Evolutionary conservation across 2,113 vertebrate species (phyloP).

Genomic region (Hymenochirus boettgeri): DNA sequence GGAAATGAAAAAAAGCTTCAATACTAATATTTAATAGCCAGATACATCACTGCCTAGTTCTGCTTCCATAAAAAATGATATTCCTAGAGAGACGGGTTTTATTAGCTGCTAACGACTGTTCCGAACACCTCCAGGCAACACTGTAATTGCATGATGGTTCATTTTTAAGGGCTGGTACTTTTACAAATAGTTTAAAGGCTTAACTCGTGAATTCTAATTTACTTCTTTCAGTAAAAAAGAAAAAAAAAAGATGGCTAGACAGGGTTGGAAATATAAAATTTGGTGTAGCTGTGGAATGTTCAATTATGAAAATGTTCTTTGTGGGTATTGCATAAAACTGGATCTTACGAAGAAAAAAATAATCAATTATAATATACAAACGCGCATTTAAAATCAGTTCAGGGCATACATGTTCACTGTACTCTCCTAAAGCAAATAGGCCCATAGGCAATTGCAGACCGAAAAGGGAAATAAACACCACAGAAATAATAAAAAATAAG

Average conservation of each 20-base stretch:
- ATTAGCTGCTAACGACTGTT: constrained; percentile 14
- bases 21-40: constrained; percentile 5
- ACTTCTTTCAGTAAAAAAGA: constrained; percentile 12
- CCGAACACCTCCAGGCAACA: constrained; percentile 28
- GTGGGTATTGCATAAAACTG: too few relatives aligned
- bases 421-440: too few relatives aligned
- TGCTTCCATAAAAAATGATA: neutral
- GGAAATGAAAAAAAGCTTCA: constrained; percentile 10
- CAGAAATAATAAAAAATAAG: too few relatives aligned
- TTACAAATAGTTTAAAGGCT: constrained; percentile 5
- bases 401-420: too few relatives aligned
- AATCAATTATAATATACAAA: too few relatives aligned
- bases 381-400: too few relatives aligned
- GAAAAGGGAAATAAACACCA: too few relatives aligned
- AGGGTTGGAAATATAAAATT: constrained; percentile 22
- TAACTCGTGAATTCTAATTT: constrained; percentile 13
- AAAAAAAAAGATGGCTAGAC: constrained; percentile 27
- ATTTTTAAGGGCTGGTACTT: constrained; percentile 13
- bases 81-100: constrained; percentile 18
- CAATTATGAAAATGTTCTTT: neutral
- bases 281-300: neutral
- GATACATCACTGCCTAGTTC: neutral
- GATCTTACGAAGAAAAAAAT: too few relatives aligned
- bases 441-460: too few relatives aligned
- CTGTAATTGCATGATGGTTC: constrained; percentile 19